Evolutionary conservation across 2,888 invertebrate species (phyloP).

Genomic region (Micoletzkya japonica): DNA sequence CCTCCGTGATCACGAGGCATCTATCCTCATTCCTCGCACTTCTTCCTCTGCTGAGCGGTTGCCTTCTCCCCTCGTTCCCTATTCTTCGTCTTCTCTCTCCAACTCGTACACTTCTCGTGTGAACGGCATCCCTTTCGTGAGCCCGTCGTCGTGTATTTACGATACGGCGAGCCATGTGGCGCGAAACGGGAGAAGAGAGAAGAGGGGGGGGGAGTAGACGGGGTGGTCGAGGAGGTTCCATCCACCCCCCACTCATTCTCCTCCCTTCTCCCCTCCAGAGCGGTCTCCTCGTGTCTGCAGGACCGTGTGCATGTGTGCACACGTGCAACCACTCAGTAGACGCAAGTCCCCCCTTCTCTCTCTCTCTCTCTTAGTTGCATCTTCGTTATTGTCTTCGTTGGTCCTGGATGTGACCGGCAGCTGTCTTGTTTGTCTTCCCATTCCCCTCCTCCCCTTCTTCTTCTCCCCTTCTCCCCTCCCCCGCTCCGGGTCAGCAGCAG

Average conservation of each 20-base stretch:
- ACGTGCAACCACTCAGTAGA: conserved; percentile 7
- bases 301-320: no score
- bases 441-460: background rate
- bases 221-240: no score
- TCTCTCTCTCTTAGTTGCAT: background rate
- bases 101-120: no score
- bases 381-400: conserved; percentile 1
- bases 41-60: background rate
- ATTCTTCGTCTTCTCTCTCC: no score
- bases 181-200: no score
- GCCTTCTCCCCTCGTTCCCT: background rate
- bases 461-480: background rate
- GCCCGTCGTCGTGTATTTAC: background rate
- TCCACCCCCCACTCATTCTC: no score
- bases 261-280: background rate
- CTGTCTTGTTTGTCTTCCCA: conserved; percentile 8
- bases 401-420: background rate
- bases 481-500: conserved; percentile 14
- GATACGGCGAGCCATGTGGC: background rate
- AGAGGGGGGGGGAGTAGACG: no score
- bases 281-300: no score
- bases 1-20: background rate
- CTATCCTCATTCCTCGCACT: background rate
- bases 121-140: background rate
- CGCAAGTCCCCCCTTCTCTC: no score